Conservation (phyloP, 64 coral and sea anemone genomes). For the Orbicella faveolata region DNA sequence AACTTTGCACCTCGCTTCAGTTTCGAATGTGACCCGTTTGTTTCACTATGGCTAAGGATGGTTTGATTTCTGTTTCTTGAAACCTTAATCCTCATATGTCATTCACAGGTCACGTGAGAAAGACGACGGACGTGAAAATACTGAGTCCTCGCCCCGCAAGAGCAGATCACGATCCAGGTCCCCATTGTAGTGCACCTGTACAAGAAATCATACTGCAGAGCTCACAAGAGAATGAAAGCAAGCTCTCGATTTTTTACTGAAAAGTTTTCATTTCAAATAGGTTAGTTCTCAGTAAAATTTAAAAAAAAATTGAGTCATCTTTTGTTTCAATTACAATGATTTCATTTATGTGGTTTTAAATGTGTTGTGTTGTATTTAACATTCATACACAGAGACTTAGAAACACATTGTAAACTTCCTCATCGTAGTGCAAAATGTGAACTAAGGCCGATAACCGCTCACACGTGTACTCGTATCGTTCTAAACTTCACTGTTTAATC, state of each 20-base stretch:
- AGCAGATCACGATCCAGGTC: constrained; percentile 34
- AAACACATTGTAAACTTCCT: not conserved
- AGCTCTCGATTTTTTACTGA: not conserved
- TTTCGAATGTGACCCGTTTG: not conserved
- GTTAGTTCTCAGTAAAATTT: constrained; percentile 7
- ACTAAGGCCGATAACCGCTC: not conserved
- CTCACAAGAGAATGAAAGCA: not conserved
- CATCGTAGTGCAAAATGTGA: not conserved
- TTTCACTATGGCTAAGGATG: not conserved
- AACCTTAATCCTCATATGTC: not conserved
- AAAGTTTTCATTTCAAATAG: constrained; percentile 38
- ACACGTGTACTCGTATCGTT: not conserved
- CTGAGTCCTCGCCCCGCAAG: not conserved
- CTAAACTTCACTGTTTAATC: not conserved
- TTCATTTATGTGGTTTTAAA: not conserved
- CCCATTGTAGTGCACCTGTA: not conserved
- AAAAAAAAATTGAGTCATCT: too few relatives aligned
- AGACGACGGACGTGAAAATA: not conserved
- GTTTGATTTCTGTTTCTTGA: not conserved
- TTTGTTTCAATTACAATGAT: not conserved
- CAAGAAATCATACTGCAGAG: not conserved
- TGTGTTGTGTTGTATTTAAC: not conserved
- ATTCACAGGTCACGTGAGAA: constrained; percentile 45
- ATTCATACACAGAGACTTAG: not conserved
- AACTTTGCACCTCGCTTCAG: too few relatives aligned